Conservation (phyloP, 30 jellyfish, hydroid and myxozoan species). For the Nemopilema nomurai region DNA sequence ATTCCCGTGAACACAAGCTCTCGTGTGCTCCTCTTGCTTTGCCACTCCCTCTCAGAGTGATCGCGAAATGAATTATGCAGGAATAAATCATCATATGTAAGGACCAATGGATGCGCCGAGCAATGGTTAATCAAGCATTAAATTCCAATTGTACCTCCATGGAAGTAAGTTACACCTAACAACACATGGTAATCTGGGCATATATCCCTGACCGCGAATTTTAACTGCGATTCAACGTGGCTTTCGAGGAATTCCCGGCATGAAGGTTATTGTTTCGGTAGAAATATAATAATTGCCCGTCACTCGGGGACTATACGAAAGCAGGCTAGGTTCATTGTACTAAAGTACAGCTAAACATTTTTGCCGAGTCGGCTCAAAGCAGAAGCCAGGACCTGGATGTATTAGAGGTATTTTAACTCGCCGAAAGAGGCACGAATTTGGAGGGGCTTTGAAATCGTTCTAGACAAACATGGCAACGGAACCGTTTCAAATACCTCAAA, state of each 20-base stretch:
- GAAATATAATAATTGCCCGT: background rate
- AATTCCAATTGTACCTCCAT: background rate
- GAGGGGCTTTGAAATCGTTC: too few relatives aligned
- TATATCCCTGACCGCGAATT: too few relatives aligned
- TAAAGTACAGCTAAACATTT: too few relatives aligned
- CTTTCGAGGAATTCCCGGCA: background rate
- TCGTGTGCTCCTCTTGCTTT: background rate
- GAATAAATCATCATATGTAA: conserved; percentile 11
- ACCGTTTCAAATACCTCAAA: too few relatives aligned
- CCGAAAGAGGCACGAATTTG: too few relatives aligned
- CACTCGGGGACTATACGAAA: background rate
- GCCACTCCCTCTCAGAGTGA: conserved; percentile 56
- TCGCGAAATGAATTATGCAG: conserved; percentile 16
- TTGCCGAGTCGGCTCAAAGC: too few relatives aligned
- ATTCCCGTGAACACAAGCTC: background rate
- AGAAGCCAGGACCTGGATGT: too few relatives aligned
- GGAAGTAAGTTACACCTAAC: background rate
- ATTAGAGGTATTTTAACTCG: too few relatives aligned
- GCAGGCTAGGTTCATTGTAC: too few relatives aligned
- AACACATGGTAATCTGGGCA: too few relatives aligned
- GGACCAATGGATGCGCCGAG: conserved; percentile 3
- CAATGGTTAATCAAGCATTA: background rate
- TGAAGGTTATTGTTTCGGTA: background rate
- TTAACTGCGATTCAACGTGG: background rate
- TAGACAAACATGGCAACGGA: too few relatives aligned